Evolutionary conservation across 2,113 vertebrate species (phyloP).

Genomic region (Pangasianodon gigas): DNA sequence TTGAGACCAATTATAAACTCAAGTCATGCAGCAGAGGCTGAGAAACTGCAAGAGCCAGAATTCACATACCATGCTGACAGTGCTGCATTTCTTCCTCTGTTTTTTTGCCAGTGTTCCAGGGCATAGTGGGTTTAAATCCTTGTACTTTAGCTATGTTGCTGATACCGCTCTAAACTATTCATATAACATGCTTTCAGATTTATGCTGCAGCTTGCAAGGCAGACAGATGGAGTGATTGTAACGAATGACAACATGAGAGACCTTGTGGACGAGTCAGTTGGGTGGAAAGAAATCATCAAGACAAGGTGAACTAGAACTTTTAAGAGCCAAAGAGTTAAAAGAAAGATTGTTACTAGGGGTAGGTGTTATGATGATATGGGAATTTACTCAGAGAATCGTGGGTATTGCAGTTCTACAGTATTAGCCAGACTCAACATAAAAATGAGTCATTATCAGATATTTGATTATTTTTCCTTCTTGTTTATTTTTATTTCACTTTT

Average conservation of each 20-base stretch:
- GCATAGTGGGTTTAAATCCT: background rate
- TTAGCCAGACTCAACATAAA: background rate
- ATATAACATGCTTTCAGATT: conserved; percentile 66
- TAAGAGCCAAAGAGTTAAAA: too few species aligned
- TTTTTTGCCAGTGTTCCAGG: background rate
- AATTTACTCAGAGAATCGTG: background rate
- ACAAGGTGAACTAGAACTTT: conserved; percentile 71
- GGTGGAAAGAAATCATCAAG: conserved; percentile 84
- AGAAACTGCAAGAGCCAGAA: too few species aligned
- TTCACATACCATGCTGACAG: too few species aligned
- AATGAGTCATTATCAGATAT: background rate
- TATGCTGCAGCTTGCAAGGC: conserved; percentile 81
- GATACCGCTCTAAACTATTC: background rate
- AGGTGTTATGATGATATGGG: background rate
- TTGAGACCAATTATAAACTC: background rate
- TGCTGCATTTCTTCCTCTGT: background rate
- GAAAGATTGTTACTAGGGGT: background rate
- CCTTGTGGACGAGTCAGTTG: conserved; percentile 78
- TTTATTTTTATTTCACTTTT: background rate
- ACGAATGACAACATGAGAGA: conserved; percentile 89
- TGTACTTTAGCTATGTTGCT: background rate
- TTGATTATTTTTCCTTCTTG: background rate
- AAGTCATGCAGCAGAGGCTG: background rate
- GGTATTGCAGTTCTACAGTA: background rate
- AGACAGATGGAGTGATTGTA: conserved; percentile 82